Conservation (phyloP, 2,113 vertebrate genomes). For the Choloepus hoffmanni region DNA sequence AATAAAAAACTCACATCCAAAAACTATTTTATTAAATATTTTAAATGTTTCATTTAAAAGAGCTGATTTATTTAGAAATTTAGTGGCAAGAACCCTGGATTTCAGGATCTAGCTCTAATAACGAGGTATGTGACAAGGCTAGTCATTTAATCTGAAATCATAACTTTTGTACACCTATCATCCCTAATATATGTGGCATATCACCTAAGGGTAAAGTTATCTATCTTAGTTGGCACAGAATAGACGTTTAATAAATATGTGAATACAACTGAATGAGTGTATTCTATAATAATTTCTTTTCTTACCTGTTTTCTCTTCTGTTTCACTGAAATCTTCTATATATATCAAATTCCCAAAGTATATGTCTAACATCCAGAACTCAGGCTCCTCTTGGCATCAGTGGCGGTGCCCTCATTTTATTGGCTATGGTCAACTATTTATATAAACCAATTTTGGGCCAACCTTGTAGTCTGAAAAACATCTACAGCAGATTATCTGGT, state of each 20-base stretch:
- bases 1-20: slow-evolving; percentile 5
- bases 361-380: not conserved
- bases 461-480: not conserved
- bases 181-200: not conserved
- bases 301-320: not conserved
- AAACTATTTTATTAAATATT: not conserved
- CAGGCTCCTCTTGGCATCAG: not conserved
- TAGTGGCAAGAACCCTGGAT: not conserved
- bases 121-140: not conserved
- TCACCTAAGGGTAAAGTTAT: not conserved
- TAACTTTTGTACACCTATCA: not conserved
- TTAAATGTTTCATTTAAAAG: slow-evolving; percentile 43
- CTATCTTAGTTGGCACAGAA: not conserved
- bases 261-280: not conserved
- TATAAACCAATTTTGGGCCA: not conserved
- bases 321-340: slow-evolving; percentile 8
- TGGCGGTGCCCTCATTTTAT: slow-evolving; percentile 3
- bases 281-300: slow-evolving; percentile 40
- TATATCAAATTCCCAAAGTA: slow-evolving; percentile 15
- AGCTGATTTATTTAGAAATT: slow-evolving; percentile 43
- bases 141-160: slow-evolving; percentile 8
- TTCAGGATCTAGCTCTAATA: slow-evolving; percentile 2
- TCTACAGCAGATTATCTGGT: slow-evolving; percentile 56
- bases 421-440: not conserved
- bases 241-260: not conserved